These are phyloP conservation scores for Carposina sasakii DNA, from an alignment of 1,140 invertebrate species.

Conservation along the genomic window DNA sequence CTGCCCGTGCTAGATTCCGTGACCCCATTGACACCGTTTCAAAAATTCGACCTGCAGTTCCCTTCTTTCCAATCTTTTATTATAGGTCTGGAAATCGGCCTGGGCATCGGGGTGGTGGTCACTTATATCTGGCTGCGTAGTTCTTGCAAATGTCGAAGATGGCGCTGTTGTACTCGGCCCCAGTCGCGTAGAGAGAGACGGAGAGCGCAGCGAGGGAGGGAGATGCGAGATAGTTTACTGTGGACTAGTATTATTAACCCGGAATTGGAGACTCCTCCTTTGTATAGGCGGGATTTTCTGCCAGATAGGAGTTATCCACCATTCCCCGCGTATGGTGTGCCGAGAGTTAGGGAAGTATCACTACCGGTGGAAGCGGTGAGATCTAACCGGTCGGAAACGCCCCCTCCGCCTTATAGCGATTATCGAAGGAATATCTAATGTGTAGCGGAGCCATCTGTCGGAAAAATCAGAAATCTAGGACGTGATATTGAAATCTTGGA, in stretches of 20 bases:
- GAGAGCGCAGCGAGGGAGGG: constrained; percentile 30
- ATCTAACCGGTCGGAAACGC: constrained; percentile 45
- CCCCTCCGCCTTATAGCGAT: constrained; percentile 64
- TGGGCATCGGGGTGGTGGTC: constrained; percentile 54
- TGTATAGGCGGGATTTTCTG: constrained; percentile 41
- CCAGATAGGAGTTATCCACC: constrained; percentile 35
- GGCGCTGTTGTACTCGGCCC: constrained; percentile 34
- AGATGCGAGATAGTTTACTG: constrained; percentile 54
- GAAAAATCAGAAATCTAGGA: too few relatives aligned
- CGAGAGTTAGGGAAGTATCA: constrained; percentile 19
- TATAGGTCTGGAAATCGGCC: constrained; percentile 58
- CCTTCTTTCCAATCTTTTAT: constrained; percentile 58
- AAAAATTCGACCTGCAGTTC: constrained; percentile 60
- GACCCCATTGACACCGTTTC: constrained; percentile 40
- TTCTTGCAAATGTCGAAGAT: constrained; percentile 44
- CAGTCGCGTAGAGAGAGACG: constrained; percentile 35
- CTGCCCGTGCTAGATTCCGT: constrained; percentile 11
- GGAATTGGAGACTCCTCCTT: constrained; percentile 57
- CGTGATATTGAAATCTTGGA: too few relatives aligned
- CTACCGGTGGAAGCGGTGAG: constrained; percentile 39
- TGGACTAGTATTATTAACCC: constrained; percentile 50
- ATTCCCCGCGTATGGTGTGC: constrained; percentile 31
- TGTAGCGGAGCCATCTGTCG: too few relatives aligned
- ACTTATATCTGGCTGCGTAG: constrained; percentile 61
- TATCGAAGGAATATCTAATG: constrained; percentile 31